Evolutionary conservation across 2,797 vertebrate genomes (phyloP).

Genomic region (Sarcophilus harrisii): DNA sequence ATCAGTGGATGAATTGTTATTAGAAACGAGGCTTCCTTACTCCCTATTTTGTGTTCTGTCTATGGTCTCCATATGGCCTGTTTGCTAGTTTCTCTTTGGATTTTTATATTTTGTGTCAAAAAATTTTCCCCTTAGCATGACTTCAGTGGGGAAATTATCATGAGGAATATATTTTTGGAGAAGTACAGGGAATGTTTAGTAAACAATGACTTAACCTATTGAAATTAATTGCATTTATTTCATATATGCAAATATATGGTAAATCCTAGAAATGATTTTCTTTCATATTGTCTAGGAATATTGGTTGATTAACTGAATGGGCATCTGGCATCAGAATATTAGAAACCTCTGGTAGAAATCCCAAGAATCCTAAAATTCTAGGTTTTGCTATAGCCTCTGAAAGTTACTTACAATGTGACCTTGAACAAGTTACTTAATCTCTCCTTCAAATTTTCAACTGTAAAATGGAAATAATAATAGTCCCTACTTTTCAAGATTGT

Average conservation of each 20-base stretch:
- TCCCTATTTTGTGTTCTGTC: background rate
- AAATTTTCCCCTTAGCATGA: background rate
- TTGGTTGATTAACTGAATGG: background rate
- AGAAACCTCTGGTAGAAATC: background rate
- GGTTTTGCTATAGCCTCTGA: too few relatives aligned
- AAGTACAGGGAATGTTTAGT: background rate
- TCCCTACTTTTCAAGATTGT: background rate
- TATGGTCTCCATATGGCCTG: background rate
- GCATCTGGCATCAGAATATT: background rate
- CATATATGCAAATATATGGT: background rate
- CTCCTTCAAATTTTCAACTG: background rate
- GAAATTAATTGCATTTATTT: background rate
- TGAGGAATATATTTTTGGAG: background rate
- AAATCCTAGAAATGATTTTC: background rate
- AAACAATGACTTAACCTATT: background rate
- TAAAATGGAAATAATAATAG: background rate
- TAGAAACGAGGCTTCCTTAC: background rate
- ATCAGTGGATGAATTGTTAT: background rate
- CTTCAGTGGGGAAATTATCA: background rate
- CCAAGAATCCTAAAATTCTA: too few relatives aligned
- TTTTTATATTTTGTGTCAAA: background rate
- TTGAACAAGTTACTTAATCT: background rate
- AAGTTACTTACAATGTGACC: too few relatives aligned
- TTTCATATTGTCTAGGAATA: background rate
- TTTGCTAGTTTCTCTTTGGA: background rate